Percentiles rank a stretch among this genome's conserved stretches.
phyloP scores from a whole-genome alignment of 2,888 invertebrate genomes.

The Perizoma affinitatum region DNA sequence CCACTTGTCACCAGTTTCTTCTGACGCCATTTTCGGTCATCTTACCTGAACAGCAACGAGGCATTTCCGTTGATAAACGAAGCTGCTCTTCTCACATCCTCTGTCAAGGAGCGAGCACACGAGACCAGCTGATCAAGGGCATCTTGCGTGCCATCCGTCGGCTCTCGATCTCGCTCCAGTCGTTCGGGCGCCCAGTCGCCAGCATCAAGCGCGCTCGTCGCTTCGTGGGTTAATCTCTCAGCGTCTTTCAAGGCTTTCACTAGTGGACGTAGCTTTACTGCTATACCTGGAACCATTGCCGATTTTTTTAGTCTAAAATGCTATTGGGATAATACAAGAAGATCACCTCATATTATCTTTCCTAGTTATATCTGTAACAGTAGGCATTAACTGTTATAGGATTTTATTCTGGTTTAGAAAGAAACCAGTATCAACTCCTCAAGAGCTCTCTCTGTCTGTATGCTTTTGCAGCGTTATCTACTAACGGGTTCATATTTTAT shows the following conservation, averaged over 20 bases:
- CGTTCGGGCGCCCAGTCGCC: conserved; percentile 91
- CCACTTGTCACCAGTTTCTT: no score
- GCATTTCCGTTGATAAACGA: conserved; percentile 96
- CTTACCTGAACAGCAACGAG: conserved; percentile 88
- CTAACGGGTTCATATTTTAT: no score
- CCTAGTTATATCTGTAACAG: no score
- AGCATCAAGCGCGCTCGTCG: conserved; percentile 88
- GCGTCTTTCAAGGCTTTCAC: conserved; percentile 92
- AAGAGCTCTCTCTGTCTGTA: no score
- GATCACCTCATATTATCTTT: no score
- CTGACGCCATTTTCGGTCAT: neutral
- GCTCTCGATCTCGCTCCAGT: conserved; percentile 80
- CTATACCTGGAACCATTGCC: conserved; percentile 76
- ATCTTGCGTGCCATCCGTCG: conserved; percentile 87
- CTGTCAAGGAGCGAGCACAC: conserved; percentile 93
- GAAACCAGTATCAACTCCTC: no score
- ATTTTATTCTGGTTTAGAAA: no score
- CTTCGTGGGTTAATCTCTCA: conserved; percentile 91
- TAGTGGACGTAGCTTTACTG: conserved; percentile 89
- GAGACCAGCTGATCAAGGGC: conserved; percentile 95
- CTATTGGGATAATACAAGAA: no score
- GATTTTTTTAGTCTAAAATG: neutral
- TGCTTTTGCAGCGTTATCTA: no score
- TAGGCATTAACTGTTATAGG: no score
- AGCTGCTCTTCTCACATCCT: conserved; percentile 94